Evolutionary conservation across 2,113 vertebrate species (phyloP), one percentile per base, ranked within the genome.

Genomic region (Butastur rufipennis): DNA sequence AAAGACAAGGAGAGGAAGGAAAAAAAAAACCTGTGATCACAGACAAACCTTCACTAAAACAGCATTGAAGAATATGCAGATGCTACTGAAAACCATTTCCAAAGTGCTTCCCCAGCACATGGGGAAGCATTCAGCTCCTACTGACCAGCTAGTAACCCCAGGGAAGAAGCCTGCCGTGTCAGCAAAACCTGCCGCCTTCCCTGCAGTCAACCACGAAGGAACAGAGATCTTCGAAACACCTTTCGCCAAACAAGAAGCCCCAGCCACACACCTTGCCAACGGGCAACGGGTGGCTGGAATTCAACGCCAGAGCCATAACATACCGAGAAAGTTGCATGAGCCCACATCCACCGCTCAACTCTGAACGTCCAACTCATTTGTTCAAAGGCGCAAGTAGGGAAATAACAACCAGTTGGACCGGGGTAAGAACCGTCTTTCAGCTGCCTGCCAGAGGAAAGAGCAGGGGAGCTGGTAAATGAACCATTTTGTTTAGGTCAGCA

Each of bases 221-320:
- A 65, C 1, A 2, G 58, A 71, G 71, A 58, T 9, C 75, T 59
- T 68, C 38, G 40, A 48, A 55, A 58, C 8, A 32, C 42, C 27
- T 23, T 84, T 68, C 31, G 47, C 71, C 21, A 12, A 16, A 47
- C 59, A 22, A n/a, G 5, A 53, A 88, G 25, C 23, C 36, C 11
- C 58, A 81, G 0, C 2, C 0, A 0, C 6, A 29, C 4, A 26
- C 22, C 32, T 3, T 2, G 2, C 29, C 29, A 38, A 23, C 25
- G 0, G 1, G 75, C 61, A 55, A 92, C 27, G 7, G 42, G 19
- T 3, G 25, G 81, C 43, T 82, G 68, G 63, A 90, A 81, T 3
- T 16, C 47, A 92, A 73, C 43, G 29, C 1, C 2, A 42, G 66
- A 36, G 27, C 38, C 3, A 0, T 9, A n/a, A 47, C 2, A 3